phyloP scores from a whole-genome alignment of 2,113 vertebrate species.

The Bambusicola thoracicus region DNA sequence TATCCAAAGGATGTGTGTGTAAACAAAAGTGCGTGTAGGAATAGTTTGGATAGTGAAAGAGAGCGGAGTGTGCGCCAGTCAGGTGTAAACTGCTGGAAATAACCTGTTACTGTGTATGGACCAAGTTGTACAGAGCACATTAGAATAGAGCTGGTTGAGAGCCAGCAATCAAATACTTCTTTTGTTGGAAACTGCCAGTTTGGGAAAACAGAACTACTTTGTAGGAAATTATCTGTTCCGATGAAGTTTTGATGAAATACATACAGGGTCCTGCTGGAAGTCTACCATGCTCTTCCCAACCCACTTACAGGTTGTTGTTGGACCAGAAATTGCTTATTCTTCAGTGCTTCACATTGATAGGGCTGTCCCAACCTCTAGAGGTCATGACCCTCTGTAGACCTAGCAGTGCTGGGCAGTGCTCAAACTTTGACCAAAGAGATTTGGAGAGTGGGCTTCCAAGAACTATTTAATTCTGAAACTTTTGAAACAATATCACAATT shows the following conservation, averaged over 20 bases:
- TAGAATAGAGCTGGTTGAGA: not conserved
- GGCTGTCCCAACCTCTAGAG: not conserved
- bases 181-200: slow-evolving; percentile 52
- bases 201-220: slow-evolving; percentile 51
- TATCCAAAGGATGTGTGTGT: slow-evolving; percentile 37
- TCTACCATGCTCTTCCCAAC: slow-evolving; percentile 15
- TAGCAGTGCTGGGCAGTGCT: not conserved
- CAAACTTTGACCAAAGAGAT: not conserved
- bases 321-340: slow-evolving; percentile 10
- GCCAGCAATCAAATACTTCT: slow-evolving; percentile 26
- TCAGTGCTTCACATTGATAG: not conserved
- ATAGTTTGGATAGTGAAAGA: slow-evolving; percentile 40
- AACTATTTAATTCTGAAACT: not conserved
- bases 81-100: slow-evolving; percentile 68
- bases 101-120: slow-evolving; percentile 62
- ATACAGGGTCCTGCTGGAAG: slow-evolving; percentile 35
- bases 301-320: not conserved
- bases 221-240: slow-evolving; percentile 37
- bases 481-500: not conserved
- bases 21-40: slow-evolving; percentile 54
- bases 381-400: not conserved
- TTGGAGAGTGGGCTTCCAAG: not conserved
- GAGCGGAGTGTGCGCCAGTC: slow-evolving; percentile 48
- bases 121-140: not conserved
- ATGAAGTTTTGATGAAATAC: slow-evolving; percentile 63